A percentile compares a stretch with the other conserved stretches of the same genome.
phyloP scores from a whole-genome alignment of 2,888 invertebrate species.

The Patella caerulea region DNA sequence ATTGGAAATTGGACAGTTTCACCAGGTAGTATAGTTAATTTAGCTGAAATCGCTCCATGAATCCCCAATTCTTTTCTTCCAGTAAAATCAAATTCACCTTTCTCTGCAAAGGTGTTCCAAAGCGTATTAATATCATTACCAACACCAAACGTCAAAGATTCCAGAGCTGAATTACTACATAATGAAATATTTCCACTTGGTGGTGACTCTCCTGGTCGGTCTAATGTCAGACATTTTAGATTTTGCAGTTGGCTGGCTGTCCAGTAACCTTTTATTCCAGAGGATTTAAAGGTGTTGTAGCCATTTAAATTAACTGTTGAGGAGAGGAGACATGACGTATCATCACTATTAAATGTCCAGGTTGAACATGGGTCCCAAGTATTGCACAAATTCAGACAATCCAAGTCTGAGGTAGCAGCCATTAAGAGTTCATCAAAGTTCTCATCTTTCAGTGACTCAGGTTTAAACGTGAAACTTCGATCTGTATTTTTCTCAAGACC shows the following conservation, averaged over 20 bases:
- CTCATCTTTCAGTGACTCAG: background rate
- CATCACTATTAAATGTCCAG: background rate
- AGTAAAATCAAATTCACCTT: background rate
- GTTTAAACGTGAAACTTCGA: background rate
- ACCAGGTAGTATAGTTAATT: background rate
- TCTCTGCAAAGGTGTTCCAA: slow-evolving; percentile 3
- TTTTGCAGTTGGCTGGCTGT: background rate
- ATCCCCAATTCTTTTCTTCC: background rate
- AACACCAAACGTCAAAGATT: background rate
- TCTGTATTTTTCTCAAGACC: background rate
- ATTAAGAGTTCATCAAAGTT: background rate
- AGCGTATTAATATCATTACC: background rate
- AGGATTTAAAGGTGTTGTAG: background rate
- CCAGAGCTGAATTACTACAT: background rate
- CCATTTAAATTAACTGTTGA: background rate
- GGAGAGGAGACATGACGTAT: background rate
- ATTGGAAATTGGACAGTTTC: background rate
- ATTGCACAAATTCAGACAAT: background rate
- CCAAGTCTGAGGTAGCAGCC: background rate
- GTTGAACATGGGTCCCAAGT: background rate
- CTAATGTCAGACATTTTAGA: background rate
- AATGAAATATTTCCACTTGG: background rate
- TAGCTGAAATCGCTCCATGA: background rate
- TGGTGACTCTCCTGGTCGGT: background rate
- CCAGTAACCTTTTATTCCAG: background rate